Percentiles rank a stretch among this genome's conserved stretches.
These are phyloP conservation scores for Chaitophorus viminalis DNA, from an alignment of 2,888 invertebrate genomes.

Conservation along the genomic window DNA sequence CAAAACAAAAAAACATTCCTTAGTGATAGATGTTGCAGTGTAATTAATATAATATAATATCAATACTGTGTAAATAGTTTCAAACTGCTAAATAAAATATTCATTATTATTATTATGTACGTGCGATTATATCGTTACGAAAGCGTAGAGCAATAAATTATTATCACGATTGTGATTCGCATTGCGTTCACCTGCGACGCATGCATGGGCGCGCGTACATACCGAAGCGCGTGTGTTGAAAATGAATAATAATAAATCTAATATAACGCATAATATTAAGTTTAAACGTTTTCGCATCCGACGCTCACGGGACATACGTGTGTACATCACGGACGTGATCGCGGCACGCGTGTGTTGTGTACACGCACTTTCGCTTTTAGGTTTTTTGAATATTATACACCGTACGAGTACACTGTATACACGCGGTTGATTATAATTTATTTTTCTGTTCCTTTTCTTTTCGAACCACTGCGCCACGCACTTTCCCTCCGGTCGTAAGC, in stretches of 20 bases:
- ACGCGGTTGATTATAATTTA: background rate
- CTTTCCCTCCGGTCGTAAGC: slow-evolving; percentile 14
- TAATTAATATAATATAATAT: no score
- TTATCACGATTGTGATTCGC: background rate
- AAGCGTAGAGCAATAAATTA: slow-evolving; percentile 27
- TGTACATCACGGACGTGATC: background rate
- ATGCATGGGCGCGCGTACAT: no score
- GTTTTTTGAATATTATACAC: slow-evolving; percentile 26
- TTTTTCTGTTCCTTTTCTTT: background rate
- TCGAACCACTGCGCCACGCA: background rate
- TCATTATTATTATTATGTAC: no score
- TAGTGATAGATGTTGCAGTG: no score
- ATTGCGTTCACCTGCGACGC: background rate
- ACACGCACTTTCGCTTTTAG: slow-evolving; percentile 37
- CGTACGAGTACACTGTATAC: no score
- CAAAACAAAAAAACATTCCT: no score
- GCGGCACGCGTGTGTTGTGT: no score
- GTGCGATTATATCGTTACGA: background rate
- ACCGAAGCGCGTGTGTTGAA: background rate
- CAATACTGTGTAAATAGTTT: no score
- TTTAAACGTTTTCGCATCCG: background rate
- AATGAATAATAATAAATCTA: background rate
- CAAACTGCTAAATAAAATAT: no score
- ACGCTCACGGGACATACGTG: background rate
- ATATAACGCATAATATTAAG: background rate